Evolutionary conservation across 1,140 invertebrate species (phyloP).

Genomic region (Hydropsyche tenuis): DNA sequence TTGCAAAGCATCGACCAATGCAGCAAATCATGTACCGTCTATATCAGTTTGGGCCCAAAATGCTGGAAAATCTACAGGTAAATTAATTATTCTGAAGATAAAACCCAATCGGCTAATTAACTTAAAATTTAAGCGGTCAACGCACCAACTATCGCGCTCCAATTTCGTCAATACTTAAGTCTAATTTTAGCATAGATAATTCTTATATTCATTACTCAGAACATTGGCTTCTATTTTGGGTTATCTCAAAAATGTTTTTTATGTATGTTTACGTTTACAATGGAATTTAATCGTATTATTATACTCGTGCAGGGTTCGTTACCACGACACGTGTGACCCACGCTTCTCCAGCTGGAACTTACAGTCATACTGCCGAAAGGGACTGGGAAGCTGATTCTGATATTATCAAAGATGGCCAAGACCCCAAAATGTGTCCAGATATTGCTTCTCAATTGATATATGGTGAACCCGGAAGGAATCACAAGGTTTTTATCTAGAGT

Average conservation of each 20-base stretch:
- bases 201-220: no score
- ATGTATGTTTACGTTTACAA: slow-evolving; percentile 44
- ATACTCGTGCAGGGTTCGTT: slow-evolving; percentile 75
- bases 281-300: no score
- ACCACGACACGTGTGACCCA: slow-evolving; percentile 83
- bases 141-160: no score
- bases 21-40: slow-evolving; percentile 65
- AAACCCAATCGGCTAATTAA: no score
- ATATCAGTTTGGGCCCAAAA: slow-evolving; percentile 76
- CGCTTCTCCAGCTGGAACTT: slow-evolving; percentile 80
- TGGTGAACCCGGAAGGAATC: slow-evolving; percentile 67
- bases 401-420: slow-evolving; percentile 55
- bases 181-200: no score
- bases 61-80: slow-evolving; percentile 74
- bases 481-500: no score
- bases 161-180: no score
- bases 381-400: slow-evolving; percentile 82
- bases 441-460: slow-evolving; percentile 79
- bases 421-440: slow-evolving; percentile 68
- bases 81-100: neutral
- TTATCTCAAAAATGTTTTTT: neutral
- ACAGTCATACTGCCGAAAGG: slow-evolving; percentile 78
- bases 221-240: neutral
- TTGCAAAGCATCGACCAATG: slow-evolving; percentile 63
- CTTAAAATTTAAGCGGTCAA: no score